These are phyloP conservation scores for Gnathonemus echidnorhynchus DNA, from an alignment of 2,113 vertebrate genomes.

Conservation along the genomic window DNA sequence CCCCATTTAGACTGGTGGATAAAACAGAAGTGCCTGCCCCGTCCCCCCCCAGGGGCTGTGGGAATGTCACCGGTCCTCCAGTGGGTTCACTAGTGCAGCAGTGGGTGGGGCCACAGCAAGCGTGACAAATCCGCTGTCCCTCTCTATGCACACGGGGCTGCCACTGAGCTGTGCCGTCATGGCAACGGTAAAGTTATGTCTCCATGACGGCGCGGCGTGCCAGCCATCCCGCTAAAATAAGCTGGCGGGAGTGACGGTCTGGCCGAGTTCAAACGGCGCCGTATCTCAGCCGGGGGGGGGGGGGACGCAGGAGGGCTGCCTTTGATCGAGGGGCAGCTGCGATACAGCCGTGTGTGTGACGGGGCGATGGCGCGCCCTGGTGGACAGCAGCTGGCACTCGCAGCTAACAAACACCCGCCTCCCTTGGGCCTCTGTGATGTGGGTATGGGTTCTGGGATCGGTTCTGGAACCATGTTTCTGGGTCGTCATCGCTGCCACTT, in stretches of 20 bases:
- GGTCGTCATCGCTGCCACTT: not conserved
- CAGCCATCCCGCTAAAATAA: slow-evolving; percentile 40
- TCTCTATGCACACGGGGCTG: slow-evolving; percentile 5
- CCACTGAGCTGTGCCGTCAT: slow-evolving; percentile 7
- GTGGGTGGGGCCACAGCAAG: not conserved
- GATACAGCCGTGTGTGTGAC: not conserved
- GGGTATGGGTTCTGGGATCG: not conserved
- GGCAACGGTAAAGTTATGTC: slow-evolving; percentile 43
- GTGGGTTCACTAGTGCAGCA: not conserved
- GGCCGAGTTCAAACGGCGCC: slow-evolving; percentile 14
- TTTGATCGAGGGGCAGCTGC: not conserved
- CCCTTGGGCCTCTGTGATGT: not conserved
- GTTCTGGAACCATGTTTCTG: not conserved
- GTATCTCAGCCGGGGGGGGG: slow-evolving; percentile 1
- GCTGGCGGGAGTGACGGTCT: slow-evolving; percentile 39
- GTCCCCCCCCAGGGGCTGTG: not conserved
- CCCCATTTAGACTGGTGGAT: not conserved
- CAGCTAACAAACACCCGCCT: not conserved
- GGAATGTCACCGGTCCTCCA: not conserved
- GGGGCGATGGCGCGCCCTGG: not conserved
- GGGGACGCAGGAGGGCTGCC: not conserved
- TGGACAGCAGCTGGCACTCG: not conserved
- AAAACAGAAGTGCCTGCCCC: not conserved
- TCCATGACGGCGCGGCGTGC: slow-evolving; percentile 34
- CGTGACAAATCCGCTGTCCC: slow-evolving; percentile 13